Conservation (phyloP, 2,888 invertebrate species). For the Machimus atricapillus region DNA sequence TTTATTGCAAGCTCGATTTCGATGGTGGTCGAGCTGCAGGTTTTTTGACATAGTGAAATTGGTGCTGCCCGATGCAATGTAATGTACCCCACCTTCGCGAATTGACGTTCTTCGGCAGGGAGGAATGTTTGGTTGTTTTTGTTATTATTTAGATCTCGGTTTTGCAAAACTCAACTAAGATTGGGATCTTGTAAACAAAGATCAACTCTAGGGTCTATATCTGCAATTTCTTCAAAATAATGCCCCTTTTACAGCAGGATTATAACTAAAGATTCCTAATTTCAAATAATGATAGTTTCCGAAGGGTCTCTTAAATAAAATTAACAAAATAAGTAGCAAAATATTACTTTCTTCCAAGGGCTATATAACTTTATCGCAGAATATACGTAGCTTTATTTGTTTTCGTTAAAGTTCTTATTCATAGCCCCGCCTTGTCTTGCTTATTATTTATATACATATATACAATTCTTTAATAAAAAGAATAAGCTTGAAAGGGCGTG, state of each 20-base stretch:
- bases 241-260: background rate
- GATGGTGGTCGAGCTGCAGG: constrained; percentile 36
- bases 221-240: background rate
- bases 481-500: no score
- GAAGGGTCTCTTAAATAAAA: no score
- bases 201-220: background rate
- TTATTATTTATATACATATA: no score
- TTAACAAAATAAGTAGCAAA: no score
- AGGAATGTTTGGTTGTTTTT: constrained; percentile 43
- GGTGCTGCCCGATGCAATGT: constrained; percentile 44
- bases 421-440: no score
- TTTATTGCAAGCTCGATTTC: constrained; percentile 8
- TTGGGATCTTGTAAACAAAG: background rate
- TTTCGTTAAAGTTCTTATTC: no score
- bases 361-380: no score
- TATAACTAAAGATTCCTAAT: background rate
- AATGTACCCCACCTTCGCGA: background rate
- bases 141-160: constrained; percentile 39
- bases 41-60: constrained; percentile 42
- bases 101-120: constrained; percentile 12
- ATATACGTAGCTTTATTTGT: no score
- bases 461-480: no score
- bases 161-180: background rate
- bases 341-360: no score
- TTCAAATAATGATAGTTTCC: background rate